Evolutionary conservation across 2,888 invertebrate species (phyloP).

Genomic region (Darwinula stevensoni): DNA sequence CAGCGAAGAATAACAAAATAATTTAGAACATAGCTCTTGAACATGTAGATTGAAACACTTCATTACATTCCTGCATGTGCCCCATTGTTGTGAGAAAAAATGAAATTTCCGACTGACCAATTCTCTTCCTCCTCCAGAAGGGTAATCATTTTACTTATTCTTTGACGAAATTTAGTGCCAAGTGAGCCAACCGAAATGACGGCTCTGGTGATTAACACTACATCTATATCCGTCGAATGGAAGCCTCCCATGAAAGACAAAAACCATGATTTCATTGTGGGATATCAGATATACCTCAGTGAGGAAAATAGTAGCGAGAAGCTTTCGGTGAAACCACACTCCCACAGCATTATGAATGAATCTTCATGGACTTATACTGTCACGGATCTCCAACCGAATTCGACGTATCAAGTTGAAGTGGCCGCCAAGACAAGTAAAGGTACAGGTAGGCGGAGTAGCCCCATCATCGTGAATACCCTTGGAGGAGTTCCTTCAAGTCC

Average conservation of each 20-base stretch:
- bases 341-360: slow-evolving; percentile 25
- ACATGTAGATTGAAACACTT: too few relatives aligned
- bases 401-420: slow-evolving; percentile 72
- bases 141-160: too few relatives aligned
- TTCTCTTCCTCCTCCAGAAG: too few relatives aligned
- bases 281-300: slow-evolving; percentile 85
- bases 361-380: slow-evolving; percentile 42
- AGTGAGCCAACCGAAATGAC: slow-evolving; percentile 83
- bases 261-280: slow-evolving; percentile 76
- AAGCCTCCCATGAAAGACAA: slow-evolving; percentile 69
- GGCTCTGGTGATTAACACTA: slow-evolving; percentile 66
- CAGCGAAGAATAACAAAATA: too few relatives aligned
- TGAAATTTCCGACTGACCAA: too few relatives aligned
- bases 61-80: too few relatives aligned
- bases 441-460: slow-evolving; percentile 70
- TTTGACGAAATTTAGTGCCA: slow-evolving; percentile 52
- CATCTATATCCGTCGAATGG: slow-evolving; percentile 83
- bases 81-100: too few relatives aligned
- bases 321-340: not conserved
- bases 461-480: slow-evolving; percentile 59
- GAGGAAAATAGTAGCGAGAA: slow-evolving; percentile 19
- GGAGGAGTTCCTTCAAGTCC: slow-evolving; percentile 72
- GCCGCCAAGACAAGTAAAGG: slow-evolving; percentile 88
- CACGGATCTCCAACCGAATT: slow-evolving; percentile 73
- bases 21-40: too few relatives aligned